These are phyloP conservation scores for Caenorhabditis becei DNA, from an alignment of 2,888 invertebrate genomes.

Conservation along the genomic window DNA sequence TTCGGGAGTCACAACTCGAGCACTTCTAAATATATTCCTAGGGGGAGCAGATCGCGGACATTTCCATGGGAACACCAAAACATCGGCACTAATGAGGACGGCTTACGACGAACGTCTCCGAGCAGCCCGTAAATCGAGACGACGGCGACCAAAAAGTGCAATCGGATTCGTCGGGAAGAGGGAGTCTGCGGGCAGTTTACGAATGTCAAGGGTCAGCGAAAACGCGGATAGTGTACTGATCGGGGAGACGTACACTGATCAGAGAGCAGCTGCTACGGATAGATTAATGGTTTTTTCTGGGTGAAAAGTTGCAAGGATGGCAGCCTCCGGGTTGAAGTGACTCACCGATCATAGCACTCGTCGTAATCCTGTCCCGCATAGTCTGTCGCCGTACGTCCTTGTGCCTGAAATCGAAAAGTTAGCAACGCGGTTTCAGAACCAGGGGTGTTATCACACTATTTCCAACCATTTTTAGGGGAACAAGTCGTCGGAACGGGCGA, in stretches of 20 bases:
- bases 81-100: background rate
- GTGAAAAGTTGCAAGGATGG: background rate
- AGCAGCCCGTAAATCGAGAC: constrained; percentile 6
- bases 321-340: background rate
- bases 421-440: background rate
- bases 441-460: background rate
- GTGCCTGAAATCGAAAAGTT: constrained; percentile 41
- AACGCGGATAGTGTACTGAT: background rate
- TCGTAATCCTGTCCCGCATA: constrained; percentile 53
- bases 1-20: constrained; percentile 1
- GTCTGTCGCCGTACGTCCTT: constrained; percentile 55
- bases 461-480: constrained; percentile 54
- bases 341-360: constrained; percentile 60
- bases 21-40: too few relatives aligned
- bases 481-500: constrained; percentile 49
- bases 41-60: background rate
- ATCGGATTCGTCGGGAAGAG: background rate
- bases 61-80: constrained; percentile 42
- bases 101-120: background rate
- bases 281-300: constrained; percentile 32
- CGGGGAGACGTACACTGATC: constrained; percentile 13
- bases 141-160: constrained; percentile 6
- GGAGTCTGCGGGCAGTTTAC: constrained; percentile 10
- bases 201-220: constrained; percentile 10
- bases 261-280: constrained; percentile 30